phyloP scores from a whole-genome alignment of 2,113 vertebrate genomes.

The Ailuropoda melanoleuca region DNA sequence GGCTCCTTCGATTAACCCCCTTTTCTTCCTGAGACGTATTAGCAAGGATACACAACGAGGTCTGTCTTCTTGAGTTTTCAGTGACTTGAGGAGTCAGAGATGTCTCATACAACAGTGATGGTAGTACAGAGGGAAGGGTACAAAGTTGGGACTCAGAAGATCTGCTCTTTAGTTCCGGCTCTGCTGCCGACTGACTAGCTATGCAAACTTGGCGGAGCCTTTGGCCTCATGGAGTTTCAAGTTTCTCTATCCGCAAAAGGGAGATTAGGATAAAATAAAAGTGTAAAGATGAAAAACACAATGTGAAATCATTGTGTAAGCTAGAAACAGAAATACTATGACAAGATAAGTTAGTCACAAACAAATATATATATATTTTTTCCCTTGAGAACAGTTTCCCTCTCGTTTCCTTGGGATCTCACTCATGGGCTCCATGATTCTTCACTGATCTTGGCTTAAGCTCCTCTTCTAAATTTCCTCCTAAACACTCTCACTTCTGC shows the following conservation, averaged over 20 bases:
- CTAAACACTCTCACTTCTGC: background rate
- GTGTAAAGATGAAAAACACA: background rate
- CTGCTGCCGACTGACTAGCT: background rate
- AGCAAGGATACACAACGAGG: accelerated
- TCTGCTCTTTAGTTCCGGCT: background rate
- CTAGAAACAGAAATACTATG: background rate
- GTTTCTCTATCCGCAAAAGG: background rate
- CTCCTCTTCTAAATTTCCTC: background rate
- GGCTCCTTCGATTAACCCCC: background rate
- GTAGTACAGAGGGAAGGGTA: background rate
- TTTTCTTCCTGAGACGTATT: background rate
- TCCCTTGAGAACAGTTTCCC: background rate
- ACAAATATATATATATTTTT: background rate
- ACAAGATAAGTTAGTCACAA: background rate
- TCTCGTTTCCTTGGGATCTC: background rate
- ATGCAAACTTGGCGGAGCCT: background rate
- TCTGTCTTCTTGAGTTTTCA: background rate
- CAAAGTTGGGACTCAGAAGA: background rate
- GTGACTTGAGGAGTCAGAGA: background rate
- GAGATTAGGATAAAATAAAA: background rate
- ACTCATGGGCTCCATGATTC: background rate
- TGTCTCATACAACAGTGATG: background rate
- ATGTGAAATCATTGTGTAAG: background rate
- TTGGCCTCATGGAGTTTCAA: background rate
- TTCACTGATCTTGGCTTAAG: background rate